Conservation (phyloP, 2,797 vertebrate genomes). For the Microctenopoma stevenorrisi region DNA sequence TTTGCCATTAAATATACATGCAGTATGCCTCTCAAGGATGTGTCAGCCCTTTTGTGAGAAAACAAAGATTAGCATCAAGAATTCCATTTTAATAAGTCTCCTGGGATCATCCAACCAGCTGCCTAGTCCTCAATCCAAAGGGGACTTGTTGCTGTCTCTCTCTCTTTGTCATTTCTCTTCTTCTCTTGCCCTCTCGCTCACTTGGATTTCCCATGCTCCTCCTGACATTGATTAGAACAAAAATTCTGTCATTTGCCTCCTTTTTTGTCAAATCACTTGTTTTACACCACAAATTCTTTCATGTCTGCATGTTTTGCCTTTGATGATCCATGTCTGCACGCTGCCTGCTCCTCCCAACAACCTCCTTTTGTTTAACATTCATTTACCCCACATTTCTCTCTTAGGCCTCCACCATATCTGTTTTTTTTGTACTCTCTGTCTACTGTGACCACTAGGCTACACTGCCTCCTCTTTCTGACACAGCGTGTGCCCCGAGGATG, state of each 20-base stretch:
- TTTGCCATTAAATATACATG: slow-evolving; percentile 82
- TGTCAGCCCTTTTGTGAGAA: slow-evolving; percentile 76
- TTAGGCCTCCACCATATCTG: slow-evolving; percentile 26
- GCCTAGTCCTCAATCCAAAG: slow-evolving; percentile 70
- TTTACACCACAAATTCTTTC: slow-evolving; percentile 47
- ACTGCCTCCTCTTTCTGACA: slow-evolving; percentile 75
- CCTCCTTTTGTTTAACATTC: slow-evolving; percentile 2
- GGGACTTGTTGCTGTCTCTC: slow-evolving; percentile 77
- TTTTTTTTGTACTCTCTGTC: slow-evolving; percentile 47
- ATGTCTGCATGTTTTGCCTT: slow-evolving; percentile 30
- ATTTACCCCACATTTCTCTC: slow-evolving; percentile 26
- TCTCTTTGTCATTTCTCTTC: slow-evolving; percentile 17
- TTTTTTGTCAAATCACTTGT: slow-evolving; percentile 48
- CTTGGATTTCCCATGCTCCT: slow-evolving; percentile 39
- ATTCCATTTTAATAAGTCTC: slow-evolving; percentile 84
- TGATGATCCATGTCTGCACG: slow-evolving; percentile 38
- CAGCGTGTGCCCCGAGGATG: slow-evolving; percentile 57
- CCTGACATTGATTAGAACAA: slow-evolving; percentile 67
- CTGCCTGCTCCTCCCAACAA: slow-evolving; percentile 9
- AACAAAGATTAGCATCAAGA: slow-evolving; percentile 83
- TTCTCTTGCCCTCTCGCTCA: slow-evolving; percentile 2
- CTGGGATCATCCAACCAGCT: slow-evolving; percentile 72
- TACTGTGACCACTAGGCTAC: slow-evolving; percentile 82
- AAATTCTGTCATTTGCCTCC: slow-evolving; percentile 17
- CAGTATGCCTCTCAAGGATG: slow-evolving; percentile 73